Evolutionary conservation across 2,888 invertebrate genomes (phyloP).

Genomic region (Protophormia terraenovae): DNA sequence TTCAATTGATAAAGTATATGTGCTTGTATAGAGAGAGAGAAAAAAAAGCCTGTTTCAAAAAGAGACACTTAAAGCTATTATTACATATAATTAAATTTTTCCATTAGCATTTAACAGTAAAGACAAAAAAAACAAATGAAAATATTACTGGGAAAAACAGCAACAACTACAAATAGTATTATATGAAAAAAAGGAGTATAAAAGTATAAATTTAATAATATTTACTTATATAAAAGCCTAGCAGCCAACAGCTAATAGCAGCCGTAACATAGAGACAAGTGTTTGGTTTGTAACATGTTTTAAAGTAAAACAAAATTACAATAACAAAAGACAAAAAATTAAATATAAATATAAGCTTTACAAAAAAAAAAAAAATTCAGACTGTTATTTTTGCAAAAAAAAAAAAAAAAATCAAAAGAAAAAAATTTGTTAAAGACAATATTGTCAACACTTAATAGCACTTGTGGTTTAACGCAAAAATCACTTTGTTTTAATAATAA

Average conservation of each 20-base stretch:
- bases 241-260: background rate
- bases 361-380: background rate
- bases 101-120: slow-evolving; percentile 60
- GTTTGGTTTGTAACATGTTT: background rate
- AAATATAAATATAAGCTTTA: slow-evolving; percentile 17
- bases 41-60: too few species aligned
- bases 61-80: slow-evolving; percentile 59
- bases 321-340: slow-evolving; percentile 1
- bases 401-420: background rate
- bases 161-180: background rate
- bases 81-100: slow-evolving; percentile 66
- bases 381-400: background rate
- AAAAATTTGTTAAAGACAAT: slow-evolving; percentile 55
- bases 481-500: slow-evolving; percentile 63
- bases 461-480: slow-evolving; percentile 66
- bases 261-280: background rate
- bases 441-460: slow-evolving; percentile 67
- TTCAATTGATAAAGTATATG: too few species aligned
- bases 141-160: background rate
- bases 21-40: background rate
- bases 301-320: background rate
- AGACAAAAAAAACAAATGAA: background rate
- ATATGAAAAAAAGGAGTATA: background rate
- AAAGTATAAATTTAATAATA: slow-evolving; percentile 48
- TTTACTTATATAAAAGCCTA: slow-evolving; percentile 22